Evolutionary conservation across 1,140 invertebrate genomes (phyloP).

Genomic region (Hypothenemus hampei): DNA sequence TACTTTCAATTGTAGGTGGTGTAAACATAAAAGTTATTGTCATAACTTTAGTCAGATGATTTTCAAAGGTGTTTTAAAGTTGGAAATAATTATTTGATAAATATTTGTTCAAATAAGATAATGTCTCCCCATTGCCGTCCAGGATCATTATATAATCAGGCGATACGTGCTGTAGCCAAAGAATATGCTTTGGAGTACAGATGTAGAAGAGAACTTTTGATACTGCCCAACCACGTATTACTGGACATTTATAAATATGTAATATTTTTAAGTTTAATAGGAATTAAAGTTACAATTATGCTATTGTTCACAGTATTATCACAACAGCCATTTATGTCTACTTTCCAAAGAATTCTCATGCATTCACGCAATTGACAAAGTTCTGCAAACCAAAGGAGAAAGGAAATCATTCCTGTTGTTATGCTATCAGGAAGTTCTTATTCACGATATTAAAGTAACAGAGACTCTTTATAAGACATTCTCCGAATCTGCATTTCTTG

Average conservation of each 20-base stretch:
- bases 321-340: slow-evolving; percentile 33
- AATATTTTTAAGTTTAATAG: slow-evolving; percentile 36
- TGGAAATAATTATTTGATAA: no score
- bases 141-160: no score
- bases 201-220: slow-evolving; percentile 30
- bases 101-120: no score
- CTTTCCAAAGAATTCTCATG: slow-evolving; percentile 60
- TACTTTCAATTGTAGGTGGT: no score
- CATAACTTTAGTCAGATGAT: no score
- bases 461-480: slow-evolving; percentile 48
- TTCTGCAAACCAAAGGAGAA: slow-evolving; percentile 66
- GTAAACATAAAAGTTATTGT: no score
- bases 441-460: slow-evolving; percentile 48
- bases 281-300: background rate
- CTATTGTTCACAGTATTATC: slow-evolving; percentile 31
- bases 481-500: slow-evolving; percentile 46
- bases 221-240: slow-evolving; percentile 55
- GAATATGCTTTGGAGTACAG: slow-evolving; percentile 23
- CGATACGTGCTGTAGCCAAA: slow-evolving; percentile 19
- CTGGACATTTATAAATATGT: slow-evolving; percentile 66
- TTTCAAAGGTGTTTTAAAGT: no score
- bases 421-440: slow-evolving; percentile 61
- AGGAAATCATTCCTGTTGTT: slow-evolving; percentile 61
- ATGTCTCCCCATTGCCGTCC: no score
- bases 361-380: slow-evolving; percentile 64